phyloP scores from a whole-genome alignment of 2,113 vertebrate genomes.

The Equus przewalskii region DNA sequence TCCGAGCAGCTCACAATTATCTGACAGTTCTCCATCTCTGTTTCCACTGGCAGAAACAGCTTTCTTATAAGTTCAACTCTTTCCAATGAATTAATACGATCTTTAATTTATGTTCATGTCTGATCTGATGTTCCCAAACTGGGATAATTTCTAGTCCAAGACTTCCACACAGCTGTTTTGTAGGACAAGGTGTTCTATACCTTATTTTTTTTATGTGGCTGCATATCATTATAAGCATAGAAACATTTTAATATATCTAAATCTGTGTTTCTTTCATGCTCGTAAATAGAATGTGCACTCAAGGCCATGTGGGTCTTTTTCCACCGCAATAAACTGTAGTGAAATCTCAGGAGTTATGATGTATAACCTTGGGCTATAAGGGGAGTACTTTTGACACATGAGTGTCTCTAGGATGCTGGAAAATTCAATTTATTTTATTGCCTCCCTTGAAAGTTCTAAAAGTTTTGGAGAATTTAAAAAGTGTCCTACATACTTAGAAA shows the following conservation, averaged over 20 bases:
- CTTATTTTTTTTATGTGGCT: constrained; percentile 60
- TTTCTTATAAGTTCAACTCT: constrained; percentile 63
- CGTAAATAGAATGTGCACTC: not conserved
- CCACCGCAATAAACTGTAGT: constrained; percentile 52
- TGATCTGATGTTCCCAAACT: constrained; percentile 11
- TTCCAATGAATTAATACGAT: constrained; percentile 74
- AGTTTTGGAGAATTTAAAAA: constrained; percentile 65
- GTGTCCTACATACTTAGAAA: constrained; percentile 28
- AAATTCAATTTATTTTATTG: constrained; percentile 65
- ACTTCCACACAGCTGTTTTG: not conserved
- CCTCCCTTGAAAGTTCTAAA: constrained; percentile 65
- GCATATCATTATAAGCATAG: constrained; percentile 50
- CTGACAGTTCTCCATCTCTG: constrained; percentile 73
- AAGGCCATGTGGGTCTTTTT: constrained; percentile 46
- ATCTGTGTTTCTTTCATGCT: constrained; percentile 48
- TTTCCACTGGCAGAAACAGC: constrained; percentile 36
- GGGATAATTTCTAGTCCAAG: constrained; percentile 47
- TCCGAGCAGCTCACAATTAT: constrained; percentile 55
- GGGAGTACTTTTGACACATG: not conserved
- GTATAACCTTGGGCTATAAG: constrained; percentile 10
- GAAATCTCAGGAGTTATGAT: constrained; percentile 56
- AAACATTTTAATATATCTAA: constrained; percentile 65
- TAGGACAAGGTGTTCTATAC: constrained; percentile 69
- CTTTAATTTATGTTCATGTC: constrained; percentile 56
- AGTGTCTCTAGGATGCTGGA: constrained; percentile 15